These are phyloP conservation scores for Nicator chloris DNA, from an alignment of 2,113 vertebrate genomes.

Conservation along the genomic window DNA sequence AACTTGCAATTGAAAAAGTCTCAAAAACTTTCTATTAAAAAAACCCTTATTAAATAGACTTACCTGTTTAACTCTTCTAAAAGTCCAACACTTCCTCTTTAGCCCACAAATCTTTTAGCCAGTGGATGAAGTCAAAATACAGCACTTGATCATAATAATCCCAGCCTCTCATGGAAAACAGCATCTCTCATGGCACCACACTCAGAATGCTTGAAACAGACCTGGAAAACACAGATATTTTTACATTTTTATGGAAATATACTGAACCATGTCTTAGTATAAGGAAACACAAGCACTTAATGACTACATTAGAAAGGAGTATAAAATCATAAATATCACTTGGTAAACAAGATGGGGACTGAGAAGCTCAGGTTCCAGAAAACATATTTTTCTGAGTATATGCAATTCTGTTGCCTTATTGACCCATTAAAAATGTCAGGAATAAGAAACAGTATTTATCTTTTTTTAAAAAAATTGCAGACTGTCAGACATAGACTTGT, in stretches of 20 bases:
- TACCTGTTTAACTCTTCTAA: slow-evolving; percentile 69
- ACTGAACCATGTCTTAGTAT: neutral
- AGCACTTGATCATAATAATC: slow-evolving; percentile 67
- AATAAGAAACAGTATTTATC: neutral
- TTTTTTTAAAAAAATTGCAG: accelerated
- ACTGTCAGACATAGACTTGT: neutral
- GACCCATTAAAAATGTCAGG: neutral
- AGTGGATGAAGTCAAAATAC: slow-evolving; percentile 62
- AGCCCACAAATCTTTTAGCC: slow-evolving; percentile 49
- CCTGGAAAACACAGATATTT: slow-evolving; percentile 63
- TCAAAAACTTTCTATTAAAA: neutral
- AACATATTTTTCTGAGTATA: neutral
- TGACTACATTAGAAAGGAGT: neutral
- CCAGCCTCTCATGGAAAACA: slow-evolving; percentile 54
- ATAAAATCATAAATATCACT: neutral
- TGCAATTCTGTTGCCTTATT: neutral
- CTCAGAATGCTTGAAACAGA: slow-evolving; percentile 37
- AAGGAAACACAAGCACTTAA: neutral
- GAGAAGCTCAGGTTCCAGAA: neutral
- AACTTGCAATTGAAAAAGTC: neutral
- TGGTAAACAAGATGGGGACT: neutral
- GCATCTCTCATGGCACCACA: slow-evolving; percentile 63
- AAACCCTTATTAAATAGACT: neutral
- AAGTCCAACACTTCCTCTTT: slow-evolving; percentile 54
- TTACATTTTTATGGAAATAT: slow-evolving; percentile 46